phyloP scores from a whole-genome alignment of 2,888 invertebrate genomes.

The Dynastes tityus region DNA sequence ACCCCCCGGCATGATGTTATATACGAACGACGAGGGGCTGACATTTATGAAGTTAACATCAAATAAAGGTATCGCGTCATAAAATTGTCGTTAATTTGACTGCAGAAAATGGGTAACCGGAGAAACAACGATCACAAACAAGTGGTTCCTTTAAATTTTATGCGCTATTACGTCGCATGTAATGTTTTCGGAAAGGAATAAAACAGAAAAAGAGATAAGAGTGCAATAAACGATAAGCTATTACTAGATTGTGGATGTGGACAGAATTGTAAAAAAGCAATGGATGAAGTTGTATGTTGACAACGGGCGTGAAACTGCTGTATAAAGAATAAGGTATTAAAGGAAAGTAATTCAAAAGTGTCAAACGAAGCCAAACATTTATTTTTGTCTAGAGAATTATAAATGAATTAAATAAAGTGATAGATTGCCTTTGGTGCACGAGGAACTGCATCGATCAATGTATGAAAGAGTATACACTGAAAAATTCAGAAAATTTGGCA shows the following conservation, averaged over 20 bases:
- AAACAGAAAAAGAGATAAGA: conserved; percentile 13
- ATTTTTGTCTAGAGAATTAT: too few relatives aligned
- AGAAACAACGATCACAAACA: conserved; percentile 40
- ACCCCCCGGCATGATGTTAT: background rate
- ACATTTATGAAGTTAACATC: conserved; percentile 43
- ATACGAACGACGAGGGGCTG: conserved; percentile 27
- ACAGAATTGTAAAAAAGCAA: conserved; percentile 14
- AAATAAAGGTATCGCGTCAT: conserved; percentile 42
- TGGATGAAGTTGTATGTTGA: background rate
- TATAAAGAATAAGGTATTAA: background rate
- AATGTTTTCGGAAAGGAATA: conserved; percentile 30
- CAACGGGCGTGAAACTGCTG: background rate
- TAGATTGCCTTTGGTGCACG: too few relatives aligned
- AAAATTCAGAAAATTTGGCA: too few relatives aligned
- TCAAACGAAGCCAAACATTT: too few relatives aligned
- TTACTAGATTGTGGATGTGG: conserved; percentile 18
- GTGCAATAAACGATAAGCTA: conserved; percentile 6
- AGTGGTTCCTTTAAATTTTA: conserved; percentile 40
- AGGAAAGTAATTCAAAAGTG: background rate
- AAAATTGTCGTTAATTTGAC: conserved; percentile 47
- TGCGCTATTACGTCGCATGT: conserved; percentile 8
- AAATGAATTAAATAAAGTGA: too few relatives aligned
- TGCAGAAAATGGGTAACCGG: conserved; percentile 28
- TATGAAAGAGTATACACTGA: too few relatives aligned
- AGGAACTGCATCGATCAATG: too few relatives aligned